These are phyloP conservation scores for Donacobius atricapilla DNA, from an alignment of 2,113 vertebrate genomes.

Conservation along the genomic window DNA sequence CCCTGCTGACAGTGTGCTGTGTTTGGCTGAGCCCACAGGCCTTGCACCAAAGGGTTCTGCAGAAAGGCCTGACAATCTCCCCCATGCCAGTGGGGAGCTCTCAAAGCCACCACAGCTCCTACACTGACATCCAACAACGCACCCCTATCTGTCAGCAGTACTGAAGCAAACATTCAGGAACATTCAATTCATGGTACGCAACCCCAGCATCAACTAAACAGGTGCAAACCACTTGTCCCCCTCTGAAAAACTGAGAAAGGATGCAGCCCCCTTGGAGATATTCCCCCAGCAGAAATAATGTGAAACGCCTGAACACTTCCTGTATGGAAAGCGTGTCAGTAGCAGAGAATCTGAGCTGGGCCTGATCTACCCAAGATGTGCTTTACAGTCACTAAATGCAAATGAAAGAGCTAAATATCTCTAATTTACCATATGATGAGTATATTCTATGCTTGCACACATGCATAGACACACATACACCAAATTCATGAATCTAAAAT, in stretches of 20 bases:
- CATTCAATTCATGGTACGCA: not conserved
- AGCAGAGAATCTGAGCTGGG: not conserved
- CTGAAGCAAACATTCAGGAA: accelerated
- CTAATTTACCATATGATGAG: not conserved
- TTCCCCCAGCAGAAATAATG: not conserved
- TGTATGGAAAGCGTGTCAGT: not conserved
- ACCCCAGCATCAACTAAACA: not conserved
- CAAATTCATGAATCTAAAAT: not conserved
- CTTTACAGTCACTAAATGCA: not conserved
- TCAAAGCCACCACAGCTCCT: not conserved
- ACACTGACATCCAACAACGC: not conserved
- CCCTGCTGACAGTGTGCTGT: not conserved
- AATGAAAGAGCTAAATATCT: not conserved
- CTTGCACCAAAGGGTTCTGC: not conserved
- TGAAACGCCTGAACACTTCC: accelerated
- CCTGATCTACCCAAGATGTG: not conserved
- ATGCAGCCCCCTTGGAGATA: not conserved
- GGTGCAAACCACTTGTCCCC: not conserved
- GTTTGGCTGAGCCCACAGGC: not conserved
- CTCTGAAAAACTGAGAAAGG: not conserved
- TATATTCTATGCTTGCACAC: not conserved
- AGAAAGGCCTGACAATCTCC: not conserved
- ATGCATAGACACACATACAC: not conserved
- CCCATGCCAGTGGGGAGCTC: not conserved
- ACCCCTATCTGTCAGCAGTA: not conserved